Conservation (phyloP, 2,113 vertebrate genomes). For the Phocoena phocoena region DNA sequence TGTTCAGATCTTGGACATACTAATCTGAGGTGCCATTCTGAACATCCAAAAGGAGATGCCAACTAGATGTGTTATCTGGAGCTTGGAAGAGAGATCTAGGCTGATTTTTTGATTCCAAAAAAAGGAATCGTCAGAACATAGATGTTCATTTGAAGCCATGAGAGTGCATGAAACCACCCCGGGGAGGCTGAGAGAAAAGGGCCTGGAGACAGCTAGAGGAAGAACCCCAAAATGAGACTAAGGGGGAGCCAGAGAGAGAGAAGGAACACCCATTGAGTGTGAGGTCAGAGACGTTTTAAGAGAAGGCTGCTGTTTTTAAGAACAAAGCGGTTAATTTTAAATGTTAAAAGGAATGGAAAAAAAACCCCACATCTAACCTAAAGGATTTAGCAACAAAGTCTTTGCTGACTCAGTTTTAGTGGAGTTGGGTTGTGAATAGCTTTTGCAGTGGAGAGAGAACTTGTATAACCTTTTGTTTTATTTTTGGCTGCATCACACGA, state of each 20-base stretch:
- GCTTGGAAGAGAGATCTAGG: not conserved
- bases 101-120: not conserved
- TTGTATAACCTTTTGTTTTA: fast-evolving
- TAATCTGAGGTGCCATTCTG: not conserved
- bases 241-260: not conserved
- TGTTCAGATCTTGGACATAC: not conserved
- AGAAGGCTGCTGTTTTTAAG: constrained; percentile 5
- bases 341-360: not conserved
- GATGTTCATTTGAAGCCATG: not conserved
- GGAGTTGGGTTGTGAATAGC: not conserved
- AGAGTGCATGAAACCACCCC: not conserved
- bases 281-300: not conserved
- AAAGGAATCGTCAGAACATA: not conserved
- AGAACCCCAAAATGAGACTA: not conserved
- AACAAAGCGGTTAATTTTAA: constrained; percentile 3
- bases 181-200: not conserved
- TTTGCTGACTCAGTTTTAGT: not conserved
- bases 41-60: not conserved
- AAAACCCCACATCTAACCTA: not conserved
- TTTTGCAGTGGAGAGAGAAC: not conserved
- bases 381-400: not conserved
- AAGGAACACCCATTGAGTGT: not conserved
- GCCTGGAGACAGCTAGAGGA: not conserved
- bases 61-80: not conserved
- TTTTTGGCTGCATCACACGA: not conserved